Conservation (phyloP, 2,888 invertebrate species). For the Leptogaster cylindrica region DNA sequence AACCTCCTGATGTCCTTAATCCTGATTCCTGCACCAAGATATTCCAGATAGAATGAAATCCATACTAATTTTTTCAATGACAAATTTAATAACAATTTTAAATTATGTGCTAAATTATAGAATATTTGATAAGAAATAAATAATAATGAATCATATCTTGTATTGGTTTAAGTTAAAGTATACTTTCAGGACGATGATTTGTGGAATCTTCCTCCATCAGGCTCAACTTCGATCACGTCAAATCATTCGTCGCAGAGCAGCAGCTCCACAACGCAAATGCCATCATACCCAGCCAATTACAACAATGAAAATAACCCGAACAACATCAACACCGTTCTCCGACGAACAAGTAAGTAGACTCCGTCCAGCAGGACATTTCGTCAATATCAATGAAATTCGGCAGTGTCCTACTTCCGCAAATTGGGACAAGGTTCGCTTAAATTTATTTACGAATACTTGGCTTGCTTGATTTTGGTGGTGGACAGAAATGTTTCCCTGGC, state of each 20-base stretch:
- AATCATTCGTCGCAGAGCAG: slow-evolving; percentile 46
- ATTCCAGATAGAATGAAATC: too few species aligned
- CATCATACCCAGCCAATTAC: slow-evolving; percentile 59
- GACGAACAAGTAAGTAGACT: slow-evolving; percentile 61
- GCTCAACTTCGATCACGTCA: slow-evolving; percentile 49
- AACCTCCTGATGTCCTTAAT: too few species aligned
- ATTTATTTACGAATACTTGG: neutral
- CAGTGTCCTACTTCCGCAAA: neutral
- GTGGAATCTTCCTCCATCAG: slow-evolving; percentile 53
- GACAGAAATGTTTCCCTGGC: slow-evolving; percentile 1
- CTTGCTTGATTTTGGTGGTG: slow-evolving; percentile 26
- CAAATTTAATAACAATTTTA: too few species aligned
- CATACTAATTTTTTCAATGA: too few species aligned
- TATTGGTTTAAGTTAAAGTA: neutral
- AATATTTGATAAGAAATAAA: too few species aligned
- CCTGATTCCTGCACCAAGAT: too few species aligned
- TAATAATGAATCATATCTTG: too few species aligned
- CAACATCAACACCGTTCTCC: slow-evolving; percentile 54
- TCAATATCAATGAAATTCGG: neutral
- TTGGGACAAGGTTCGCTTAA: neutral
- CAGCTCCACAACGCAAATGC: slow-evolving; percentile 60
- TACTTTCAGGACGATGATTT: slow-evolving; percentile 52
- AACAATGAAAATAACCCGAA: slow-evolving; percentile 51
- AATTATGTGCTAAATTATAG: too few species aligned
- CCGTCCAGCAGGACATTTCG: neutral